Base-by-base conservation (phyloP, 2,888 invertebrate species). In the Chymomyza procnemis region DNA sequence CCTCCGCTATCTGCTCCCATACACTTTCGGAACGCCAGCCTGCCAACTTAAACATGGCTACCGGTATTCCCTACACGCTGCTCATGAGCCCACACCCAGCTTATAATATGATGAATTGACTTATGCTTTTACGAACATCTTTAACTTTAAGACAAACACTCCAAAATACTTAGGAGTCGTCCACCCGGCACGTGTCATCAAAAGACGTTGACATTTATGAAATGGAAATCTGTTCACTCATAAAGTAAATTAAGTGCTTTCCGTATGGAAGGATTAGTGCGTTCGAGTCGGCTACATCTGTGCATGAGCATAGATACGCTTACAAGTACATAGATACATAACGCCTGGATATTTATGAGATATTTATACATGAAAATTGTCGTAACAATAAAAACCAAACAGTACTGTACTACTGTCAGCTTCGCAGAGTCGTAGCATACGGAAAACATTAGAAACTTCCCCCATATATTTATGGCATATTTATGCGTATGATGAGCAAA, bases 141-240 rank as follows among this genome's bases (percentile, higher is more conserved):
- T 30, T 12, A 3, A 1, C 34, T 41, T 41, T 41, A 50, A 50
- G 48, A 50, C 26, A 26, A 26, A 26, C 34, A 41, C 34, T 41
- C 12, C 34, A 41, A 41, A 41, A 12, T 54, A 8, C 18, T 54
- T n/a, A n/a, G n/a, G n/a, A n/a, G n/a, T n/a, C n/a, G n/a, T n/a
- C n/a, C 21, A 18, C 54, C 54, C 6, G 54, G 1, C 48, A 18
- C 54, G 54, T 54, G 19, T 1, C 8, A 54, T 8, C 54, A 68
- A 68, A 64, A 62, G 60, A 70, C 34, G 9, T 73, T 74, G 73
- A 70, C 84, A 74, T 80, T 70, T 70, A 68, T 73, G 74, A 74
- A 78, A 76, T 74, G 30, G 21, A 66, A 80, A 76, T 76, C 76
- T 67, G 54, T 66, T 68, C 66, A 55, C 68, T 72, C 67, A 64